A percentile compares a stretch with the other conserved stretches of the same genome.
Conservation (phyloP, 2,797 vertebrate genomes). For the Trichosurus vulpecula region DNA sequence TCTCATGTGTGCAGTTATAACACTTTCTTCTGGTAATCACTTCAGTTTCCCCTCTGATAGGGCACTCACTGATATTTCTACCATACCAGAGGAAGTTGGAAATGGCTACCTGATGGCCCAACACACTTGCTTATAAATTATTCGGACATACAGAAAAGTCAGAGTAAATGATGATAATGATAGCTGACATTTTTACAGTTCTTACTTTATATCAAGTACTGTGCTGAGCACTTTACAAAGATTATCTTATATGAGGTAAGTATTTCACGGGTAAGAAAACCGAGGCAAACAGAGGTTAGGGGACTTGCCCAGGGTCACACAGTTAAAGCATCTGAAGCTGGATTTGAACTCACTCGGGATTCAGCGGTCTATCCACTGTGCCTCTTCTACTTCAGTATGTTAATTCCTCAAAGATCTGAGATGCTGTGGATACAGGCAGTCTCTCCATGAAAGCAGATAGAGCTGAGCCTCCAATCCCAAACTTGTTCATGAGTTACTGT, state of each 20-base stretch:
- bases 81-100: background rate
- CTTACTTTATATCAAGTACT: background rate
- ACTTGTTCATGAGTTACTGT: background rate
- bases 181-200: background rate
- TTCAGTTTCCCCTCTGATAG: background rate
- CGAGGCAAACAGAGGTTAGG: background rate
- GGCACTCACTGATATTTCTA: background rate
- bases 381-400: background rate
- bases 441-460: background rate
- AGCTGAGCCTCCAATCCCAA: background rate
- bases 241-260: background rate
- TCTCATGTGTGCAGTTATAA: background rate
- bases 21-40: background rate
- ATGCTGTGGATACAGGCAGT: background rate
- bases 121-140: background rate
- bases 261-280: background rate
- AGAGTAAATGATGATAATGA: background rate
- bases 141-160: background rate
- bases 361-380: background rate
- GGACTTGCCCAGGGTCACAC: background rate
- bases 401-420: background rate
- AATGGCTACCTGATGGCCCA: background rate
- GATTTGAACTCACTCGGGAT: background rate
- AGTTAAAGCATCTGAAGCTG: background rate
- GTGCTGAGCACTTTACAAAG: background rate